Base-by-base conservation (phyloP, 2,888 invertebrate genomes). In the Andrena haemorrhoa region DNA sequence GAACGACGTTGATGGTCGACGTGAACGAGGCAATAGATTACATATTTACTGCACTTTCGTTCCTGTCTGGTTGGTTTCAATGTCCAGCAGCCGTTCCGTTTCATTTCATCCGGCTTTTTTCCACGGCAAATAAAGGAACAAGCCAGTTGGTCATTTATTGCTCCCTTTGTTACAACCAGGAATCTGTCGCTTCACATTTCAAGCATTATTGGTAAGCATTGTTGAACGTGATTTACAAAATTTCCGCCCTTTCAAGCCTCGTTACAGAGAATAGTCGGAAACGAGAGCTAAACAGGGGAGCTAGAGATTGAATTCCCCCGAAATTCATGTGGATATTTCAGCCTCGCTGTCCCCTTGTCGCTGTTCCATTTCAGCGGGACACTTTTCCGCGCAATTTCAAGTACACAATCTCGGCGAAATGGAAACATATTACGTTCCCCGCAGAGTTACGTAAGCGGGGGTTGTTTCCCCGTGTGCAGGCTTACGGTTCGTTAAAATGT, bases 261-360 rank as follows among this genome's bases (percentile, higher is more conserved):
- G 10, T 47, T 26, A 16, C 23, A 16, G 35, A 41, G 23, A 26
- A 64, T 16, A 5, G 23, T 4, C 23, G n/a, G 63, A 41, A 64
- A 64, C n/a, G 41, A 3, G 41, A n/a, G 41, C 23, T 47, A 70
- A 29, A 29, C 56, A 26, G 10, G 12, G 29, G 29, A 41, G 12
- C 23, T 29, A 3, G 16, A 60, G 60, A 71, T 71, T 71, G 60
- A 71, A 71, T 71, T 76, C 47, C 49, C 33, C 16, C 29, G n/a
- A 20, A 73, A 41, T 49, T 26, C 64, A 49, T 26, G 33, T 5
- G 47, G 20, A 64, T 33, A 31, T 63, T 20, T 26, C 8, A 47
- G 2, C 12, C 10, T 2, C 41, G 10, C 16, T 5, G 16, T 23
- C 29, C n/a, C 4, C 29, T n/a, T 20, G 10, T 20, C 8, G 29